Conservation (phyloP, 2,113 vertebrate genomes). For the Oreochromis tanganicae region DNA sequence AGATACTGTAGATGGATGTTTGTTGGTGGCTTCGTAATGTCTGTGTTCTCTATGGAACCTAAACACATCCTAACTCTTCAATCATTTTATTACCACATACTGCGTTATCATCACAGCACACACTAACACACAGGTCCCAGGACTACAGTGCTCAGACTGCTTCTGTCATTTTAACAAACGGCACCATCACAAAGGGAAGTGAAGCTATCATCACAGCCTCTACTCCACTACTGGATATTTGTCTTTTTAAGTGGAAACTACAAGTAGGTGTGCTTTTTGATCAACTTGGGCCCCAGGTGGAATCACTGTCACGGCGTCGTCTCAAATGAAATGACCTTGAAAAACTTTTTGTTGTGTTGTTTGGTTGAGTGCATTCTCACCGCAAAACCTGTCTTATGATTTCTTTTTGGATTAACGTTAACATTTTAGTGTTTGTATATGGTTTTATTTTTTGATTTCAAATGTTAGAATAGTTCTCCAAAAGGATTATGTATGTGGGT, state of each 20-base stretch:
- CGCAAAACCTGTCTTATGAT: not conserved
- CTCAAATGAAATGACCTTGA: not conserved
- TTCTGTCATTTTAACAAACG: constrained; percentile 52
- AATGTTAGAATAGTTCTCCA: not conserved
- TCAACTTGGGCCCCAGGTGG: not conserved
- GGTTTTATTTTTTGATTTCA: not conserved
- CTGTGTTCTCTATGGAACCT: constrained; percentile 34
- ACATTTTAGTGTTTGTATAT: not conserved
- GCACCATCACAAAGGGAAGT: constrained; percentile 25
- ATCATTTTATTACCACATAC: constrained; percentile 40
- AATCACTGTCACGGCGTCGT: not conserved
- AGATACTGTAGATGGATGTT: constrained; percentile 22
- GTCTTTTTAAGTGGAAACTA: not conserved
- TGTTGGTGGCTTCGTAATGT: constrained; percentile 17
- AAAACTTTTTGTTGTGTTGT: not conserved
- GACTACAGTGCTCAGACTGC: constrained; percentile 10
- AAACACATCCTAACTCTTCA: constrained; percentile 36
- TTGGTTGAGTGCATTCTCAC: not conserved
- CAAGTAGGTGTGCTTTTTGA: not conserved
- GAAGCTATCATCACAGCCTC: constrained; percentile 15
- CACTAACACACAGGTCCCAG: constrained; percentile 24
- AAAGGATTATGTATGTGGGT: not conserved
- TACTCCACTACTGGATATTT: not conserved
- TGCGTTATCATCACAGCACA: constrained; percentile 15
- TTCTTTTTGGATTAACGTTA: not conserved